Evolutionary conservation across 2,888 invertebrate species (phyloP), one percentile per base, ranked within the genome.

Genomic region (Pyrocoelia pectoralis): DNA sequence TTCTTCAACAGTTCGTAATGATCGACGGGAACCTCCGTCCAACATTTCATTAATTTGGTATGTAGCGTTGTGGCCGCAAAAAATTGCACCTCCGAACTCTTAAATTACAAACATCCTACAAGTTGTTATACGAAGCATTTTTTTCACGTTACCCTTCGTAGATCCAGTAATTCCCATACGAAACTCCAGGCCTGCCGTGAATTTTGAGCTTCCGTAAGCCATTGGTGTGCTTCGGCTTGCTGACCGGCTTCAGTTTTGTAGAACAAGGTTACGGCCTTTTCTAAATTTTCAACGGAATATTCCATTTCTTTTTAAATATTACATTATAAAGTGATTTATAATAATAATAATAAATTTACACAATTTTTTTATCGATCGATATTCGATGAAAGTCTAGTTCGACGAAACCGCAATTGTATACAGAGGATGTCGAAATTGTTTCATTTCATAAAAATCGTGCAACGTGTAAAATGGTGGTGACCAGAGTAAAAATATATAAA

Each of bases 121-220:
- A 19, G 46, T 33, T 28, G n/a, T 17, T 13, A 13, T 48, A 19
- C 18, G 12, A 33, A n/a, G n/a, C n/a, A n/a, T n/a, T n/a, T 38
- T 29, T 38, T 8, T 14, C 15, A 61, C 38, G 49, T 46, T 17
- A 95, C 95, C 86, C 94, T 93, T 70, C 88, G 87, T 6, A 91
- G 88, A 76, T 90, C 88, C 71, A 97, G 85, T 19, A 97, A 85
- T 67, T 94, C 90, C 96, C 97, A 97, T 4, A 94, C 90, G 80
- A 96, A 95, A 72, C 89, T 89, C 97, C 97, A 97, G 24, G 97
- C 96, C 79, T 94, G 91, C 1, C 90, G 88, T 17, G 94, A 94
- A 69, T 89, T 85, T 81, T 97, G 96, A 9, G 93, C 93, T 70
- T 89, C 86, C 38, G 93, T 91, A 46, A 97, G 86, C 94, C 94